These are phyloP conservation scores for Catharus fuscescens DNA, from an alignment of 2,113 vertebrate species.

Conservation along the genomic window DNA sequence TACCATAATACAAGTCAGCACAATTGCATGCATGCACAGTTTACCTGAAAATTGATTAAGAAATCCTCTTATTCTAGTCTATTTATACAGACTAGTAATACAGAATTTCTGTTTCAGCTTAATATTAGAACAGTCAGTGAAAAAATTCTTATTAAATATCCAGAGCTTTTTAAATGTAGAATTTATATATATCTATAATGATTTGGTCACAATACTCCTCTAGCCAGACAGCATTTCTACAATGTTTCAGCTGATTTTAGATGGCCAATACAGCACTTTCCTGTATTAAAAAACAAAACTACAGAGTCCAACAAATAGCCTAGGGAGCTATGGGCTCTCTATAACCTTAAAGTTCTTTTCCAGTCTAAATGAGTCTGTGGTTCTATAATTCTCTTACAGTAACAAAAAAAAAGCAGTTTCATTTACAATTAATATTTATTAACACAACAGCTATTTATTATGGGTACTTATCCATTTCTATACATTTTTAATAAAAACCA, in stretches of 20 bases:
- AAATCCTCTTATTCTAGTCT: background rate
- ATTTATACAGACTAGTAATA: background rate
- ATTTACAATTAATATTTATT: background rate
- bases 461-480: background rate
- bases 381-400: background rate
- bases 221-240: background rate
- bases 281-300: background rate
- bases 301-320: background rate
- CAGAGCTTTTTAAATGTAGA: background rate
- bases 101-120: background rate
- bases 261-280: background rate
- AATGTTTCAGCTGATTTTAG: background rate
- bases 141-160: background rate
- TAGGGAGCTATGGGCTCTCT: background rate
- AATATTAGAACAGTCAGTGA: background rate
- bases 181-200: background rate
- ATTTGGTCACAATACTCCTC: background rate
- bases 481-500: background rate
- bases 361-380: background rate
- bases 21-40: rapidly evolving
- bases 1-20: background rate
- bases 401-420: background rate
- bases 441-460: background rate
- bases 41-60: background rate
- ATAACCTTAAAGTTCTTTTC: background rate